Evolutionary conservation across 2,113 vertebrate genomes (phyloP).

Genomic region (Sceloporus undulatus): DNA sequence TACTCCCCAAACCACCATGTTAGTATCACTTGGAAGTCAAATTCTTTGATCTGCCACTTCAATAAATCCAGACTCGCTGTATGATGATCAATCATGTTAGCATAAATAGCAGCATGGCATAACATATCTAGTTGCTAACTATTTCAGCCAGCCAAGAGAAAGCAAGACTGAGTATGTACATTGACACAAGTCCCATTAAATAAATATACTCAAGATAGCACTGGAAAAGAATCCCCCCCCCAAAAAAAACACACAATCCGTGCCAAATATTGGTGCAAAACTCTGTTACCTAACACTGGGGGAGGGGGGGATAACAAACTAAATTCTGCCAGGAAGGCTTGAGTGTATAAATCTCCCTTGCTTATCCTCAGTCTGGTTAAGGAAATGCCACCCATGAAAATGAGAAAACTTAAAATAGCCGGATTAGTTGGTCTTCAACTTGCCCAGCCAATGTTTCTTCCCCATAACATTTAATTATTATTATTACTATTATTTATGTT

Average conservation of each 20-base stretch:
- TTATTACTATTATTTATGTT: no score
- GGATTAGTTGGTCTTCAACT: background rate
- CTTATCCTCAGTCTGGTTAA: background rate
- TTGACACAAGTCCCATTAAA: background rate
- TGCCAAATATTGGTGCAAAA: slow-evolving; percentile 2
- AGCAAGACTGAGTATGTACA: background rate
- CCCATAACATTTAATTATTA: no score
- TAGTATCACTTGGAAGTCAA: slow-evolving; percentile 41
- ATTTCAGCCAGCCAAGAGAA: background rate
- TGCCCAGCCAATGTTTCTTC: background rate
- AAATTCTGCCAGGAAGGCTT: background rate
- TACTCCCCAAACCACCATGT: slow-evolving; percentile 41
- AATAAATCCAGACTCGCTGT: background rate
- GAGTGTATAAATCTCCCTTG: background rate
- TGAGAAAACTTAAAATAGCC: background rate
- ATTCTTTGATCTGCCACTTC: slow-evolving; percentile 34
- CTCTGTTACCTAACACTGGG: background rate
- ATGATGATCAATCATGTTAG: background rate
- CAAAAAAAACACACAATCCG: background rate
- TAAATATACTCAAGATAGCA: background rate
- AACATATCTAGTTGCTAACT: background rate
- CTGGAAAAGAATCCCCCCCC: background rate
- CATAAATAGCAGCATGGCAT: background rate
- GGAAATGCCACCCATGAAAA: background rate
- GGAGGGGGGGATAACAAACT: no score